Conservation (phyloP, 2,888 invertebrate genomes). For the Thyatira batis region DNA sequence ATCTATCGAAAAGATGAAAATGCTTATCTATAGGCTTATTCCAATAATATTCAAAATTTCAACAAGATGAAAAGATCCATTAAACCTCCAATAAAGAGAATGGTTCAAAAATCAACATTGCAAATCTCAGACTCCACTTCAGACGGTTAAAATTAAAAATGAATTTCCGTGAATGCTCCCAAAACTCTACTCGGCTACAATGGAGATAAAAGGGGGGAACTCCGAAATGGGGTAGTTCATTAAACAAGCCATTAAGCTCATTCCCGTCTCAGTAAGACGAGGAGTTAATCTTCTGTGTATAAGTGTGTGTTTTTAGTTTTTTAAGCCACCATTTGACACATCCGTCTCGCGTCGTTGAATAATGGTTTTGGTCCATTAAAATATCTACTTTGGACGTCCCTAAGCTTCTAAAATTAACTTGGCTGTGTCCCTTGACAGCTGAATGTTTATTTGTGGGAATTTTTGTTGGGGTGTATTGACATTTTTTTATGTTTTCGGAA, state of each 20-base stretch:
- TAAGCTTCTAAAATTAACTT: slow-evolving; percentile 63
- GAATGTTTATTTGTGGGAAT: slow-evolving; percentile 68
- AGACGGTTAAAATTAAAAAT: slow-evolving; percentile 44
- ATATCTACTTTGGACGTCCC: slow-evolving; percentile 58
- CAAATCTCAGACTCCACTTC: slow-evolving; percentile 10
- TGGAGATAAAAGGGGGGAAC: slow-evolving; percentile 43
- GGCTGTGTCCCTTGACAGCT: slow-evolving; percentile 55
- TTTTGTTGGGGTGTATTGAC: slow-evolving; percentile 43
- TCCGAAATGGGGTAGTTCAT: slow-evolving; percentile 47
- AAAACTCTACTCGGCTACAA: slow-evolving; percentile 37
- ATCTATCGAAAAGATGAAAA: too few relatives aligned
- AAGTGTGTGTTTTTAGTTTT: slow-evolving; percentile 47
- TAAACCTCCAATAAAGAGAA: background rate
- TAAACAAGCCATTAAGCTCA: slow-evolving; percentile 55
- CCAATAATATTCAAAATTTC: background rate
- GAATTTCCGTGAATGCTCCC: slow-evolving; percentile 24
- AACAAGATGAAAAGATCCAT: background rate
- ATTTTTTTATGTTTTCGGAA: slow-evolving; percentile 39
- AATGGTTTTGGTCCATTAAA: slow-evolving; percentile 68
- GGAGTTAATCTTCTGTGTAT: slow-evolving; percentile 47
- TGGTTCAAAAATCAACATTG: background rate
- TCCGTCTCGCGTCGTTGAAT: slow-evolving; percentile 68
- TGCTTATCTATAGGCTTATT: too few relatives aligned
- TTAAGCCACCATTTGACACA: slow-evolving; percentile 54
- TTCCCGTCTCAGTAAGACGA: slow-evolving; percentile 32